These are phyloP conservation scores for Drosophila quasianomalipes DNA, from an alignment of 2,888 invertebrate genomes.

Conservation along the genomic window DNA sequence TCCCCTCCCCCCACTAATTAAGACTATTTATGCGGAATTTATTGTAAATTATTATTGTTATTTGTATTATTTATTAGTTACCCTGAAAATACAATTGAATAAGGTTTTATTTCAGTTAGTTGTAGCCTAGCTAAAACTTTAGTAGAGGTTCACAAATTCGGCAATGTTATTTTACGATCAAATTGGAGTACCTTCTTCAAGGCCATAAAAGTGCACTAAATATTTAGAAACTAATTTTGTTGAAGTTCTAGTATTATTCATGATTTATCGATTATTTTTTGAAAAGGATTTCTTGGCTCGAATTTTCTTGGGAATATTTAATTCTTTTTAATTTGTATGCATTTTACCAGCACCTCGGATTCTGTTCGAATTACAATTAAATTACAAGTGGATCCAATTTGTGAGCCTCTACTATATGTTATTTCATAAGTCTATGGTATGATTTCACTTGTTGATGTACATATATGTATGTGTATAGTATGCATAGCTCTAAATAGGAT, in stretches of 20 bases:
- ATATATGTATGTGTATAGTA: slow-evolving; percentile 2
- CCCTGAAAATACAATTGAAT: slow-evolving; percentile 12
- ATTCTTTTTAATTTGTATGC: no score
- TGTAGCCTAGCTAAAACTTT: slow-evolving; percentile 52
- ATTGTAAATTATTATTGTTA: slow-evolving; percentile 28
- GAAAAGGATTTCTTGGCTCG: not conserved
- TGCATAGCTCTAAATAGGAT: slow-evolving; percentile 31
- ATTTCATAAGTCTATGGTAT: slow-evolving; percentile 28
- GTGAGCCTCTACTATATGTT: slow-evolving; percentile 1
- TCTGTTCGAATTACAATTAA: not conserved
- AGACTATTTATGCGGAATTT: not conserved
- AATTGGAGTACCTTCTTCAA: not conserved
- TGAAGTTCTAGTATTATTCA: not conserved
- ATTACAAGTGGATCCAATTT: not conserved
- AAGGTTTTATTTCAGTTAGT: slow-evolving; percentile 26
- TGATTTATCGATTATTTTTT: not conserved
- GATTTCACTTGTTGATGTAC: slow-evolving; percentile 1
- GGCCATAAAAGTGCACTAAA: not conserved
- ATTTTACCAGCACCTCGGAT: not conserved
- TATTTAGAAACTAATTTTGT: not conserved
- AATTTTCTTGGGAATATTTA: not conserved
- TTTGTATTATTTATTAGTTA: slow-evolving; percentile 28
- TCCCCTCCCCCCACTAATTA: not conserved
- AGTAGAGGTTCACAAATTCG: not conserved
- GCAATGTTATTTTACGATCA: not conserved